Percentiles rank a stretch among this genome's conserved stretches.
These are phyloP conservation scores for Arenaria interpres DNA, from an alignment of 2,113 vertebrate species.

Conservation along the genomic window DNA sequence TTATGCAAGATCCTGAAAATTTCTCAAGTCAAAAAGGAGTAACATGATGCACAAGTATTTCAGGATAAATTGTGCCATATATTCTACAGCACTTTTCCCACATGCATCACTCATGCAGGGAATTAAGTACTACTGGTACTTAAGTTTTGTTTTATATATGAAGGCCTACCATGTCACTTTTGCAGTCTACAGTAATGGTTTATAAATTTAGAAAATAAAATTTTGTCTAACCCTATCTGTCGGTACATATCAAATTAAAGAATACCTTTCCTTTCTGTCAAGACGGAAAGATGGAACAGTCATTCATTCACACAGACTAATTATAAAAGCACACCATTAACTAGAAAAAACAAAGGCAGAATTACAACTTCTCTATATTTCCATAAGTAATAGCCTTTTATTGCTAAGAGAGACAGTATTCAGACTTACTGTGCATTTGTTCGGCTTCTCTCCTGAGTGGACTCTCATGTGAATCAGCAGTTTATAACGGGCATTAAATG, in stretches of 20 bases:
- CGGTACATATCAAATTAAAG: not conserved
- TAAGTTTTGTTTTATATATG: not conserved
- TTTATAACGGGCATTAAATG: conserved; percentile 97
- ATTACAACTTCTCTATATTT: not conserved
- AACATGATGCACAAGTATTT: not conserved
- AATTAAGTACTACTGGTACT: not conserved
- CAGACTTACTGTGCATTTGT: conserved; percentile 92
- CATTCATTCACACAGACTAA: not conserved
- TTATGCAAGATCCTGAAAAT: not conserved
- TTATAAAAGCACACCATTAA: not conserved
- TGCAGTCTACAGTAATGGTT: not conserved
- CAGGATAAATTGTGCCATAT: not conserved
- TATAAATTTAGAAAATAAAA: not conserved
- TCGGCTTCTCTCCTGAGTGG: conserved; percentile 97
- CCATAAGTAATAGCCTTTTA: not conserved
- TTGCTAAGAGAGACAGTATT: not conserved
- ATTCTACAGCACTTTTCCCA: not conserved
- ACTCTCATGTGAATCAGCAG: conserved; percentile 98
- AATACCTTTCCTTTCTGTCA: not conserved
- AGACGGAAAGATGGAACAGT: not conserved
- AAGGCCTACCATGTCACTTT: not conserved
- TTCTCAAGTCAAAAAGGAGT: not conserved
- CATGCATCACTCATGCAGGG: not conserved
- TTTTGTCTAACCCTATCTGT: not conserved
- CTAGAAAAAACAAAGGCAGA: not conserved